Conservation (phyloP, 2,888 invertebrate genomes). For the Saturnia pavonia region DNA sequence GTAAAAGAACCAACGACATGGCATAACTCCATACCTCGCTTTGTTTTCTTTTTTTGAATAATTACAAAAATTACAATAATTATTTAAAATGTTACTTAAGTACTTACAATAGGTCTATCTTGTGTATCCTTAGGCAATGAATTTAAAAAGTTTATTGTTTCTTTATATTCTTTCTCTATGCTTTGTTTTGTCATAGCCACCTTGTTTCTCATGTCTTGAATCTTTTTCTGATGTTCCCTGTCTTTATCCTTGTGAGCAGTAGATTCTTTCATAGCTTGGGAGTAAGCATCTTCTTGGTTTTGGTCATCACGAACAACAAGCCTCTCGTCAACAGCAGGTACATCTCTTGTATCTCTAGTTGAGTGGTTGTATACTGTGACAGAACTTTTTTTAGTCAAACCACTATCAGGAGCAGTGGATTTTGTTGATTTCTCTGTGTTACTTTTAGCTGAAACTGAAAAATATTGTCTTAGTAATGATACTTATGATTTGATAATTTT, state of each 20-base stretch:
- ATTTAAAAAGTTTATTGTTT: conserved; percentile 69
- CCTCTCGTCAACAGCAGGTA: conserved; percentile 45
- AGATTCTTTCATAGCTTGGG: conserved; percentile 60
- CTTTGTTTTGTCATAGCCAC: conserved; percentile 85
- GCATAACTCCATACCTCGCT: too few relatives aligned
- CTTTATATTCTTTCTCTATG: conserved; percentile 73
- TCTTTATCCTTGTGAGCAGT: conserved; percentile 35
- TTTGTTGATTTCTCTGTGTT: conserved; percentile 39
- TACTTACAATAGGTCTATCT: conserved; percentile 57
- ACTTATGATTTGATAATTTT: not conserved
- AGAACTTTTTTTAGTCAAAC: conserved; percentile 47
- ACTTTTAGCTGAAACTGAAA: conserved; percentile 44
- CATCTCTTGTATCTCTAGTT: conserved; percentile 55
- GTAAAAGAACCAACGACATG: too few relatives aligned
- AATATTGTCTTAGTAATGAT: not conserved
- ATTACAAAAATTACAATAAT: too few relatives aligned
- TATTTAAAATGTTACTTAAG: not conserved
- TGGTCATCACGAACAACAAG: conserved; percentile 55
- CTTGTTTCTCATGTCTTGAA: conserved; percentile 58
- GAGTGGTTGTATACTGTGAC: conserved; percentile 67
- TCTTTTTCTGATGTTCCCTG: conserved; percentile 46
- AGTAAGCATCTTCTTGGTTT: conserved; percentile 65
- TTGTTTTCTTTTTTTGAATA: too few relatives aligned
- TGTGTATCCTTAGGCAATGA: conserved; percentile 59
- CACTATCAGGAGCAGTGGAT: conserved; percentile 34